Conservation (phyloP, 2,113 vertebrate genomes). For the Halcyon malimbica region DNA sequence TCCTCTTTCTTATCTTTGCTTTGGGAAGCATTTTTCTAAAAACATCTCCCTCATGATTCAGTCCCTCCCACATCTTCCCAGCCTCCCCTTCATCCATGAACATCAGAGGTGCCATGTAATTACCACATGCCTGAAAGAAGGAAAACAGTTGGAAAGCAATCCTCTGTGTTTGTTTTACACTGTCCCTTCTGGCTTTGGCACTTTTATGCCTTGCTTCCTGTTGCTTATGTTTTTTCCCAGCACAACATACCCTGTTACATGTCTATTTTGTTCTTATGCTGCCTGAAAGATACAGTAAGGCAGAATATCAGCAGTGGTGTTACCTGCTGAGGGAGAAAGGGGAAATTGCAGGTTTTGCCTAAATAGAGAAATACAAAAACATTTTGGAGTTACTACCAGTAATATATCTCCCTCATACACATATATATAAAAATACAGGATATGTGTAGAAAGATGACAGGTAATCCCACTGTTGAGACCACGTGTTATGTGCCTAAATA, state of each 20-base stretch:
- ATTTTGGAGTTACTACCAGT: not conserved
- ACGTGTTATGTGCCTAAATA: not conserved
- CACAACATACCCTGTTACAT: not conserved
- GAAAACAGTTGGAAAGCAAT: conserved; percentile 32
- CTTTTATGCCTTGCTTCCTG: not conserved
- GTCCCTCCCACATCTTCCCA: conserved; percentile 16
- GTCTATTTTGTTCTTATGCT: not conserved
- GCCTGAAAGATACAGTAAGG: not conserved
- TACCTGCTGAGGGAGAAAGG: not conserved
- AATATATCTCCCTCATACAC: not conserved
- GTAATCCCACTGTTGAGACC: not conserved
- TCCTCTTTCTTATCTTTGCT: not conserved
- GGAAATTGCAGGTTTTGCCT: not conserved
- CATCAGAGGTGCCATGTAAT: conserved; percentile 27
- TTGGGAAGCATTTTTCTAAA: conserved; percentile 7
- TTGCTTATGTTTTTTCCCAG: not conserved
- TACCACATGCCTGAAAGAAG: not conserved
- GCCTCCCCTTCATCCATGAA: not conserved
- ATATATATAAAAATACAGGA: too few species aligned
- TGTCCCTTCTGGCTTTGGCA: not conserved
- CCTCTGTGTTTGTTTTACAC: not conserved
- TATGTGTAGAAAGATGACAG: not conserved
- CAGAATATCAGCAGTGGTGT: not conserved
- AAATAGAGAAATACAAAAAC: not conserved
- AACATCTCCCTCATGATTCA: not conserved